Percentiles rank a stretch among this genome's conserved stretches.
phyloP scores from a whole-genome alignment of 1,140 invertebrate genomes.

The Uloborus diversus region DNA sequence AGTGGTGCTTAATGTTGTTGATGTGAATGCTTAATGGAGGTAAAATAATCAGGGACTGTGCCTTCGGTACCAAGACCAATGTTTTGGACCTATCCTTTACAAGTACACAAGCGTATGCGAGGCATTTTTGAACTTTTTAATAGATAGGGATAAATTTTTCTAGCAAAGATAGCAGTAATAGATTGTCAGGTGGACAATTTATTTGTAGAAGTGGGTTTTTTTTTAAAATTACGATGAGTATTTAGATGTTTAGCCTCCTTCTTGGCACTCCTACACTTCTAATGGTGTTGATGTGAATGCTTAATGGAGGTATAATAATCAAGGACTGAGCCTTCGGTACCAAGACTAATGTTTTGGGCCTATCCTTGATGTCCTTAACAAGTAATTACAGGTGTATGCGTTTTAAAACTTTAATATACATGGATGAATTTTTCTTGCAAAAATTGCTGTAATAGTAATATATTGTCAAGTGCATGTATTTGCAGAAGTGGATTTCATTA shows the following conservation, averaged over 20 bases:
- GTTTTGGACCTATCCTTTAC: no score
- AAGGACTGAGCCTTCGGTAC: no score
- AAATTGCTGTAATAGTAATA: neutral
- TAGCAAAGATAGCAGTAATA: neutral
- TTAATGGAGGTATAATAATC: neutral
- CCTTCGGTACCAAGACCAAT: no score
- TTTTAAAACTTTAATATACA: neutral
- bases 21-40: no score
- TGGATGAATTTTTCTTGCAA: neutral
- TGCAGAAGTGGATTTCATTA: neutral
- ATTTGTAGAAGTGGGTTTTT: neutral
- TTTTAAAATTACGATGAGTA: neutral
- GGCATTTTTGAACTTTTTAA: neutral
- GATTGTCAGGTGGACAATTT: neutral
- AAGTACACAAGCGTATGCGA: no score
- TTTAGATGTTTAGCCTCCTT: neutral
- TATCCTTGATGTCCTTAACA: neutral
- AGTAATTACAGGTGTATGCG: neutral
- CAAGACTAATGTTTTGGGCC: no score
- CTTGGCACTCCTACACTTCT: neutral
- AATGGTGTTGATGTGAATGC: neutral
- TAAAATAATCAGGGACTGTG: no score
- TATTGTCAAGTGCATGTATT: neutral
- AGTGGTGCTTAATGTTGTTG: no score
- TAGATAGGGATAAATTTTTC: neutral